phyloP scores from a whole-genome alignment of 2,888 invertebrate species.

The Drosophila glabriapex region DNA sequence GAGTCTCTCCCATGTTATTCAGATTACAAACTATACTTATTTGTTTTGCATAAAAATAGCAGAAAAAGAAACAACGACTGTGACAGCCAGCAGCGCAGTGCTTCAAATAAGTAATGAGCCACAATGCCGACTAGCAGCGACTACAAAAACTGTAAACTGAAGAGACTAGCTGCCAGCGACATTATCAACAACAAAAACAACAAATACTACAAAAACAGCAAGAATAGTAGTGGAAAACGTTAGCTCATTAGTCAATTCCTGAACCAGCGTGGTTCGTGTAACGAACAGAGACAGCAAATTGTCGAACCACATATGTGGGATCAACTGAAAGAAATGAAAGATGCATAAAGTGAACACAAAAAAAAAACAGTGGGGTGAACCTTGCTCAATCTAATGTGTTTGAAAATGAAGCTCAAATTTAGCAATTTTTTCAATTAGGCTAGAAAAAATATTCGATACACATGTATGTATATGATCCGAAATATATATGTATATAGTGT shows the following conservation, averaged over 20 bases:
- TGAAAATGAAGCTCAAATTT: neutral
- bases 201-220: neutral
- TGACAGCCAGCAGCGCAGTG: slow-evolving; percentile 17
- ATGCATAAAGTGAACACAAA: slow-evolving; percentile 44
- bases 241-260: slow-evolving; percentile 73
- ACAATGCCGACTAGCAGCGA: slow-evolving; percentile 1
- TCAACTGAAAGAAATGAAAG: slow-evolving; percentile 70
- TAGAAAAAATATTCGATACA: neutral
- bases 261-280: slow-evolving; percentile 72
- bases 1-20: slow-evolving; percentile 63
- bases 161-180: slow-evolving; percentile 21
- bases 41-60: slow-evolving; percentile 78
- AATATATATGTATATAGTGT: neutral
- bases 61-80: slow-evolving; percentile 28
- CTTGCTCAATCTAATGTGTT: slow-evolving; percentile 18
- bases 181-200: slow-evolving; percentile 2
- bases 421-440: neutral
- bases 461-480: neutral
- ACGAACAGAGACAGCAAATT: slow-evolving; percentile 74
- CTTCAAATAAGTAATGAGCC: slow-evolving; percentile 35
- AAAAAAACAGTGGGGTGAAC: slow-evolving; percentile 44
- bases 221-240: slow-evolving; percentile 44
- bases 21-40: slow-evolving; percentile 77
- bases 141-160: slow-evolving; percentile 5
- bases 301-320: slow-evolving; percentile 74